phyloP scores from a whole-genome alignment of 1,140 invertebrate species.

The Sarcophaga bullata region DNA sequence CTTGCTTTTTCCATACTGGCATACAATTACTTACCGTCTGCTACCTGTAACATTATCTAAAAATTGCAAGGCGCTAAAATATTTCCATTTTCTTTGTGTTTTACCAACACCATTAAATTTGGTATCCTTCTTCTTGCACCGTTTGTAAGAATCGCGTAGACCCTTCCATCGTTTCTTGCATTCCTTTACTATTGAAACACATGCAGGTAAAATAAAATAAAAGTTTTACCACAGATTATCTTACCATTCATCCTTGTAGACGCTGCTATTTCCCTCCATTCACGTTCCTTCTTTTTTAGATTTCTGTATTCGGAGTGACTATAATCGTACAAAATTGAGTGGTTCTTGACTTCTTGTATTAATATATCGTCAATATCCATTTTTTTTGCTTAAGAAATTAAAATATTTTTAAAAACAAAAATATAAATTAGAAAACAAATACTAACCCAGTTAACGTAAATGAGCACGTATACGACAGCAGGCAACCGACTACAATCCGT shows the following conservation, averaged over 20 bases:
- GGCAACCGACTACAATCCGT: too few relatives aligned
- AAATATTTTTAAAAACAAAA: too few relatives aligned
- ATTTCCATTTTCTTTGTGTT: constrained; percentile 5
- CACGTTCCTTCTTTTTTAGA: not conserved
- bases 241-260: not conserved
- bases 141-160: constrained; percentile 31
- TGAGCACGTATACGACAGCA: too few relatives aligned
- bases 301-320: not conserved
- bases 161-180: constrained; percentile 39
- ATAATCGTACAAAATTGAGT: not conserved
- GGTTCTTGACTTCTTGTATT: not conserved
- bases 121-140: not conserved
- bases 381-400: too few relatives aligned
- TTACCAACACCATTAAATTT: not conserved
- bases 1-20: not conserved
- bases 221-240: not conserved
- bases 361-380: not conserved
- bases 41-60: not conserved
- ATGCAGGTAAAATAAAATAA: not conserved
- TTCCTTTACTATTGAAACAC: not conserved
- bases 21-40: not conserved
- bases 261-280: constrained; percentile 17
- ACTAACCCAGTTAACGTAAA: too few relatives aligned
- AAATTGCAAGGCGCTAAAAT: not conserved
- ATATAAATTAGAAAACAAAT: too few relatives aligned